These are phyloP conservation scores for Halcyon leucocephala DNA, from an alignment of 2,797 vertebrate species.

Conservation along the genomic window DNA sequence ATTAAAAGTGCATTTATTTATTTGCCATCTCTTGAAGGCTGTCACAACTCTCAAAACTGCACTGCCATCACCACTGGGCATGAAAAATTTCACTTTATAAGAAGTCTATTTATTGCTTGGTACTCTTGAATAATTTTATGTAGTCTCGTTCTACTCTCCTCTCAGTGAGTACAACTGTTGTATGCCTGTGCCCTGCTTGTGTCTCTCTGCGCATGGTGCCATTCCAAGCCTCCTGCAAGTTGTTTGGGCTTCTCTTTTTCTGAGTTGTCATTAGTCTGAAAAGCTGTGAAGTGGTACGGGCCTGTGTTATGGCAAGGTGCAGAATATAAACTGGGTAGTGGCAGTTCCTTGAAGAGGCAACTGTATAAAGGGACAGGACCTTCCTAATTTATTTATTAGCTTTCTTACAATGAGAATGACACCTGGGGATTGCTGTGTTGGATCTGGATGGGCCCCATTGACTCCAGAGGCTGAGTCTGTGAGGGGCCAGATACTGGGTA, in stretches of 20 bases:
- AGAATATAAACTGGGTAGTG: not conserved
- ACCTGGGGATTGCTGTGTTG: not conserved
- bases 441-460: not conserved
- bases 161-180: not conserved
- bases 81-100: not conserved
- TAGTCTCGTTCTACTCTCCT: not conserved
- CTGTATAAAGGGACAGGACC: accelerated
- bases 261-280: not conserved
- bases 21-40: not conserved
- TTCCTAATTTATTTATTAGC: not conserved
- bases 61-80: not conserved
- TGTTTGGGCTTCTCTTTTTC: not conserved
- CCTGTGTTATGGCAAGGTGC: not conserved
- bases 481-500: not conserved
- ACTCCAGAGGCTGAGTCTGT: not conserved
- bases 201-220: not conserved
- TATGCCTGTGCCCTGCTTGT: not conserved
- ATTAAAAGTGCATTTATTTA: not conserved
- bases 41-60: not conserved
- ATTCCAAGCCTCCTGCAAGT: not conserved
- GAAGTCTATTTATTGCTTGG: not conserved
- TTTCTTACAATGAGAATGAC: not conserved
- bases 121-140: not conserved
- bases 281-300: accelerated
- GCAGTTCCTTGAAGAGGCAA: not conserved